Conservation (phyloP, 2,888 invertebrate genomes). For the Pantelozetes paolii region DNA sequence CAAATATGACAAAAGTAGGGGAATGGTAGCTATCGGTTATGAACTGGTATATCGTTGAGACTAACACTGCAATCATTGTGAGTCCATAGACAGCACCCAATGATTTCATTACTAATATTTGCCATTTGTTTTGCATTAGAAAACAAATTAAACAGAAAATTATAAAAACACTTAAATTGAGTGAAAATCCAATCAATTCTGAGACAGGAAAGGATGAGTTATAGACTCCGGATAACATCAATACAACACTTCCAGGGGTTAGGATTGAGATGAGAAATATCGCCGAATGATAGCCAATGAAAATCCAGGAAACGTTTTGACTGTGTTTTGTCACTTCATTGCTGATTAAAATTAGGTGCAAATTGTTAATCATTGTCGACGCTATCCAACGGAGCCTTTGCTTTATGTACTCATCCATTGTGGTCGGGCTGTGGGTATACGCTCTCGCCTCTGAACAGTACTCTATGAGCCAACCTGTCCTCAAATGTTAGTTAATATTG, state of each 20-base stretch:
- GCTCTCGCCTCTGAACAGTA: not conserved
- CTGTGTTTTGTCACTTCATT: not conserved
- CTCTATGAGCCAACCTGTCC: constrained; percentile 7
- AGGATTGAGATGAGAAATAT: not conserved
- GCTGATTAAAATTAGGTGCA: constrained; percentile 38
- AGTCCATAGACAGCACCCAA: not conserved
- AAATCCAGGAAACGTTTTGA: not conserved
- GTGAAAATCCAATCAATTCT: not conserved
- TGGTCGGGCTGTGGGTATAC: constrained; percentile 12
- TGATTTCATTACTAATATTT: not conserved
- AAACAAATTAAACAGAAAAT: constrained; percentile 20
- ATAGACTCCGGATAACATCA: not conserved
- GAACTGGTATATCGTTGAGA: not conserved
- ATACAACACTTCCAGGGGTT: not conserved
- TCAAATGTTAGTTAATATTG: too few relatives aligned
- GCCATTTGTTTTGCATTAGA: not conserved
- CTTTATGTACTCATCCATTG: constrained; percentile 1
- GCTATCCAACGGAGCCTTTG: constrained; percentile 22
- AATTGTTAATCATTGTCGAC: constrained; percentile 31
- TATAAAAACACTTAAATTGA: not conserved
- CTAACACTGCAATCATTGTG: not conserved
- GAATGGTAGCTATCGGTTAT: not conserved
- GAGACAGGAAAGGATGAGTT: not conserved
- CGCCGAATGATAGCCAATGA: not conserved
- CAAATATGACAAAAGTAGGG: not conserved